Evolutionary conservation across 1,140 invertebrate species (phyloP).

Genomic region (Euura lappo): DNA sequence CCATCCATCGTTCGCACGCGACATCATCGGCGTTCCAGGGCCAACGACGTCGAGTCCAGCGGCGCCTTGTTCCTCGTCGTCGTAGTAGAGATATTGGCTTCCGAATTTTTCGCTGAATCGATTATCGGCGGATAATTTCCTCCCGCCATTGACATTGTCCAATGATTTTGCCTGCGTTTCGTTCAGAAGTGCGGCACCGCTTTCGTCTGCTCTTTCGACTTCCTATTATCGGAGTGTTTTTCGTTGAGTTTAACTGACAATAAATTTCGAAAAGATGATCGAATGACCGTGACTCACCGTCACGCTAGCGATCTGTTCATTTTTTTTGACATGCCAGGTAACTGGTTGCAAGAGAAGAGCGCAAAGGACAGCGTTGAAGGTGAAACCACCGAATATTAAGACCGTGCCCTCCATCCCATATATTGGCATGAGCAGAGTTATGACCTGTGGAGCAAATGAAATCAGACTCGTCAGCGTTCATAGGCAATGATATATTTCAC

Average conservation of each 20-base stretch:
- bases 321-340: conserved; percentile 64
- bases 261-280: too few species aligned
- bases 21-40: conserved; percentile 70
- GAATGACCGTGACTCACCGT: too few species aligned
- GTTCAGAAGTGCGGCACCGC: background rate
- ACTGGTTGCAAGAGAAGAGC: conserved; percentile 69
- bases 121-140: background rate
- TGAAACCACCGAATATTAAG: conserved; percentile 64
- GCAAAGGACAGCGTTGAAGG: conserved; percentile 64
- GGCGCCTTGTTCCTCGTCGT: conserved; percentile 64
- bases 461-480: conserved; percentile 22
- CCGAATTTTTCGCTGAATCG: conserved; percentile 32
- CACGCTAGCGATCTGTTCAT: background rate
- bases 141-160: conserved; percentile 28
- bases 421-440: conserved; percentile 58
- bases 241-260: background rate
- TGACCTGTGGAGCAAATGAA: conserved; percentile 60
- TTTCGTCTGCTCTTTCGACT: background rate
- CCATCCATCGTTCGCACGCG: conserved; percentile 70
- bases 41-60: conserved; percentile 71
- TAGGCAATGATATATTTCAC: too few species aligned
- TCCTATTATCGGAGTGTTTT: background rate
- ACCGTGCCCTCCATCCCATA: conserved; percentile 65
- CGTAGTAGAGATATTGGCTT: conserved; percentile 72
- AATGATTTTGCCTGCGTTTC: conserved; percentile 27